These are phyloP conservation scores for Tipula vernalis DNA, from an alignment of 2,888 invertebrate genomes.

Conservation along the genomic window DNA sequence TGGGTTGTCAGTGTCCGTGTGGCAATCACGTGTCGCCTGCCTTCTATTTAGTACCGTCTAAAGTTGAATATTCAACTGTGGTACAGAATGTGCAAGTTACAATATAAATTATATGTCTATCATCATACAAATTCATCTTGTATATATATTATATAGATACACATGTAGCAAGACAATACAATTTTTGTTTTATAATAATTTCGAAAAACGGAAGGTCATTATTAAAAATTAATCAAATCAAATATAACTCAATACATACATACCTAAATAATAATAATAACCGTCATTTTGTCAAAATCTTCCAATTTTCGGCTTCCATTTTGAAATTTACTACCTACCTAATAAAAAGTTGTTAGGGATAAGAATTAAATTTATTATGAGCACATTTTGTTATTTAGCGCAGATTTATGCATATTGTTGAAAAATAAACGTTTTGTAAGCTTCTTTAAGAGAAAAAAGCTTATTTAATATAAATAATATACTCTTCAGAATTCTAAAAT, in stretches of 20 bases:
- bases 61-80: slow-evolving; percentile 79
- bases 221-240: background rate
- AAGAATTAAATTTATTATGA: background rate
- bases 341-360: background rate
- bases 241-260: background rate
- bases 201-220: background rate
- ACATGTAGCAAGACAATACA: background rate
- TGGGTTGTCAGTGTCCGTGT: slow-evolving; percentile 82
- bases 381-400: background rate
- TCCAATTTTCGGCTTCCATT: background rate
- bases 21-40: slow-evolving; percentile 81
- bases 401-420: background rate
- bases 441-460: background rate
- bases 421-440: background rate
- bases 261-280: background rate
- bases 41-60: slow-evolving; percentile 81
- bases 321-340: background rate
- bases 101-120: slow-evolving; percentile 37
- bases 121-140: background rate
- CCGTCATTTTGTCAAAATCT: background rate
- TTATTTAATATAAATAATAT: background rate
- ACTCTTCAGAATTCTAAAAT: background rate
- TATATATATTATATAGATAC: background rate
- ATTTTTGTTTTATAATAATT: background rate
- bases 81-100: slow-evolving; percentile 79